These are phyloP conservation scores for Cnemophilus loriae DNA, from an alignment of 2,113 vertebrate genomes.

Conservation along the genomic window DNA sequence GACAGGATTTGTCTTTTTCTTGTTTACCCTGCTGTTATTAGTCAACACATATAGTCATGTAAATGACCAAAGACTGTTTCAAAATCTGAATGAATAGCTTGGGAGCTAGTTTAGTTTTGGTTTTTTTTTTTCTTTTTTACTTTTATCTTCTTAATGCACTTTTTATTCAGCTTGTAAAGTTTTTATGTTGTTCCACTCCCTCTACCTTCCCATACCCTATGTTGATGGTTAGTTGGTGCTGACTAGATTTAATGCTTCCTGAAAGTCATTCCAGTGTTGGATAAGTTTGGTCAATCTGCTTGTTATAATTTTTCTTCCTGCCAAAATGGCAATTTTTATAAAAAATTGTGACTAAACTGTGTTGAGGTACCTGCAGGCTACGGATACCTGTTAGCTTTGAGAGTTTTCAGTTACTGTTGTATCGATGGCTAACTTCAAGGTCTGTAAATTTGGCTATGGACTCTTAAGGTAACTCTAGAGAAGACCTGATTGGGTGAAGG, in stretches of 20 bases:
- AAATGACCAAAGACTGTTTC: neutral
- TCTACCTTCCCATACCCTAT: neutral
- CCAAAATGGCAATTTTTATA: neutral
- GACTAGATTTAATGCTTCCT: neutral
- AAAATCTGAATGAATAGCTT: neutral
- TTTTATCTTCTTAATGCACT: neutral
- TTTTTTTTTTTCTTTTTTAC: neutral
- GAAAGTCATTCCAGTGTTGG: neutral
- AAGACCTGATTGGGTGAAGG: neutral
- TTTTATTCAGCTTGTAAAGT: neutral
- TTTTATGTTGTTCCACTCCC: neutral
- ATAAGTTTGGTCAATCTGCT: neutral
- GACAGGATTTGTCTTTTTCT: neutral
- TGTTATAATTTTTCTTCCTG: neutral
- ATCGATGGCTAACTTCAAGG: neutral
- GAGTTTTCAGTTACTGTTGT: neutral
- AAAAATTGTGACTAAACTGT: neutral
- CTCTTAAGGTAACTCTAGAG: neutral
- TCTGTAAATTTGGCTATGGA: neutral
- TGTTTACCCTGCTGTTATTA: neutral
- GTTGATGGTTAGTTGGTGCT: neutral
- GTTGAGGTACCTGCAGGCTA: neutral
- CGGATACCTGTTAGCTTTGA: neutral
- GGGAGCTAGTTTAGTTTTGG: neutral
- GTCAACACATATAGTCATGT: neutral